Conservation (phyloP, 2,113 vertebrate genomes). For the Genyomyrus donnyi region DNA sequence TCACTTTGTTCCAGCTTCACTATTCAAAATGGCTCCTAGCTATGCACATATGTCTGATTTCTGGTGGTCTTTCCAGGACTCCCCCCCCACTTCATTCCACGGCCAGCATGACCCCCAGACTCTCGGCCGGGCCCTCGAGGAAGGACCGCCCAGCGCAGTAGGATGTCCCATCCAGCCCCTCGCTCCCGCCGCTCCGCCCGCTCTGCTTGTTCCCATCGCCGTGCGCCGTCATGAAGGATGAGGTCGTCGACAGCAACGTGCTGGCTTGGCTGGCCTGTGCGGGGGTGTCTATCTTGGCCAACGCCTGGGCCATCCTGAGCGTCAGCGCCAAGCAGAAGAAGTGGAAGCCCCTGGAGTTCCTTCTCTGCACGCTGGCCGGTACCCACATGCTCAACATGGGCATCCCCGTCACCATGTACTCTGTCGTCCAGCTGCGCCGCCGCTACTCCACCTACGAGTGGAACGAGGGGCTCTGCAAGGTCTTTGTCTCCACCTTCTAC, state of each 20-base stretch:
- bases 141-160: conserved; percentile 34
- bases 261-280: conserved; percentile 87
- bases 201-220: conserved; percentile 24
- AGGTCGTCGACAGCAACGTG: conserved; percentile 74
- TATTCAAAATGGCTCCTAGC: neutral
- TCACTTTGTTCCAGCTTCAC: neutral
- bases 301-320: conserved; percentile 86
- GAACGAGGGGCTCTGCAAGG: conserved; percentile 90
- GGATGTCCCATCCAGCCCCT: conserved; percentile 49
- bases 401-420: conserved; percentile 83
- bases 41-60: neutral
- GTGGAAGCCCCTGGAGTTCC: conserved; percentile 87
- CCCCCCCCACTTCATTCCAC: neutral
- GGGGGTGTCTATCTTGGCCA: conserved; percentile 79
- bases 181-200: conserved; percentile 43
- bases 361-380: conserved; percentile 79
- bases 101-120: conserved; percentile 42
- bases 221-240: conserved; percentile 75
- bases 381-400: conserved; percentile 88
- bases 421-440: conserved; percentile 74
- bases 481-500: conserved; percentile 90
- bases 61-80: neutral
- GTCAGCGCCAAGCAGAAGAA: conserved; percentile 89
- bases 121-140: conserved; percentile 35
- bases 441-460: conserved; percentile 78